phyloP scores from a whole-genome alignment of 1,140 invertebrate species.

The Penaeus japonicus region DNA sequence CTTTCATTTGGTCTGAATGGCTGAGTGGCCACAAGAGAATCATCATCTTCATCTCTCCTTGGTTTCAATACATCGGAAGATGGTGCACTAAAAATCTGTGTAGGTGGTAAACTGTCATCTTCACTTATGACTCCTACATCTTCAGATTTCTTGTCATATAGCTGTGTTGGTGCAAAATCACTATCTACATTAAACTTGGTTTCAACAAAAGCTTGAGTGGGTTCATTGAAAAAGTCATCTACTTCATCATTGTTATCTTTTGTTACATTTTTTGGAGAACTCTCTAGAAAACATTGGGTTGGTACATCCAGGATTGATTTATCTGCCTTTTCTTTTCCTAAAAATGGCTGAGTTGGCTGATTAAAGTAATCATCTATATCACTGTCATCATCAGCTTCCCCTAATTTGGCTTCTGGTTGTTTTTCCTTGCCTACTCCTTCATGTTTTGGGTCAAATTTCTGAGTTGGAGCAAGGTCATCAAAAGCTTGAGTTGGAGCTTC shows the following conservation, averaged over 20 bases:
- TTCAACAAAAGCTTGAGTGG: too few species aligned
- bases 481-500: neutral
- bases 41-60: too few species aligned
- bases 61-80: too few species aligned
- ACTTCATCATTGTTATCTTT: neutral
- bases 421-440: neutral
- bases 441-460: neutral
- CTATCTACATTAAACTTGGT: too few species aligned
- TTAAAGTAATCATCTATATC: constrained; percentile 10
- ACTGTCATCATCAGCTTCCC: neutral
- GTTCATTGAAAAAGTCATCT: neutral
- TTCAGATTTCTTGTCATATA: too few species aligned
- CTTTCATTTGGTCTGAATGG: too few species aligned
- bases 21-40: too few species aligned
- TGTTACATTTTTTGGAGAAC: neutral
- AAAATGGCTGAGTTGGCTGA: constrained; percentile 24
- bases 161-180: too few species aligned
- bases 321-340: neutral
- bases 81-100: too few species aligned
- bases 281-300: neutral
- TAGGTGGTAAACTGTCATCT: too few species aligned
- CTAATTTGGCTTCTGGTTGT: neutral
- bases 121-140: too few species aligned
- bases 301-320: neutral
- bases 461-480: too few species aligned